These are phyloP conservation scores for Amiota communis DNA, from an alignment of 2,888 invertebrate genomes.

Conservation along the genomic window DNA sequence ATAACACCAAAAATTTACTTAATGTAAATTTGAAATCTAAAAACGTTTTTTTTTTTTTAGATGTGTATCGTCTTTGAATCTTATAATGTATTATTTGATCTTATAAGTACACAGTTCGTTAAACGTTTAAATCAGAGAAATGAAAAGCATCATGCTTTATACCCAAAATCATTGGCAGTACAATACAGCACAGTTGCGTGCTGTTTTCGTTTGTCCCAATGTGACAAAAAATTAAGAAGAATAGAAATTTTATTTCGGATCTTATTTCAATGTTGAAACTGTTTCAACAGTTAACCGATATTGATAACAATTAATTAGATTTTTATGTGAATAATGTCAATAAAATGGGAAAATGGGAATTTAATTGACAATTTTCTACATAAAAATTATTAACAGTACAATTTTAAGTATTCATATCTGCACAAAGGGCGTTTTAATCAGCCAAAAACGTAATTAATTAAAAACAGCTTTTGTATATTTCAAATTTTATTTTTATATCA, in stretches of 20 bases:
- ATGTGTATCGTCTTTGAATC: background rate
- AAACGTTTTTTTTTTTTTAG: background rate
- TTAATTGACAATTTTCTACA: too few relatives aligned
- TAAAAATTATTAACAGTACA: too few relatives aligned
- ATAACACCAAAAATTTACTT: background rate
- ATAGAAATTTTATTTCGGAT: background rate
- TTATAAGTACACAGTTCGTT: constrained; percentile 35
- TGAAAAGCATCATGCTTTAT: constrained; percentile 53
- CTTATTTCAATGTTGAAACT: too few relatives aligned
- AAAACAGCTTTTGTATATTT: too few relatives aligned
- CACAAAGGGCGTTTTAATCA: too few relatives aligned
- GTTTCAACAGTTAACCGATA: too few relatives aligned
- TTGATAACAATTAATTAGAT: too few relatives aligned
- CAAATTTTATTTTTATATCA: too few relatives aligned
- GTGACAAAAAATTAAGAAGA: background rate
- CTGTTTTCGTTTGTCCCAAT: background rate
- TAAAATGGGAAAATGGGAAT: too few relatives aligned
- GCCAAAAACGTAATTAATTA: too few relatives aligned
- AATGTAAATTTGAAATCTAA: background rate
- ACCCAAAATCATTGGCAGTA: constrained; percentile 36
- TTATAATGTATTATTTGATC: background rate
- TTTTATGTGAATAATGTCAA: too few relatives aligned
- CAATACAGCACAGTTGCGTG: background rate
- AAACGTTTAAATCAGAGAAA: constrained; percentile 57
- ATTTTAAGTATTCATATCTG: too few relatives aligned